Evolutionary conservation across 2,888 invertebrate species (phyloP).

Genomic region (Amphipoea oculea): DNA sequence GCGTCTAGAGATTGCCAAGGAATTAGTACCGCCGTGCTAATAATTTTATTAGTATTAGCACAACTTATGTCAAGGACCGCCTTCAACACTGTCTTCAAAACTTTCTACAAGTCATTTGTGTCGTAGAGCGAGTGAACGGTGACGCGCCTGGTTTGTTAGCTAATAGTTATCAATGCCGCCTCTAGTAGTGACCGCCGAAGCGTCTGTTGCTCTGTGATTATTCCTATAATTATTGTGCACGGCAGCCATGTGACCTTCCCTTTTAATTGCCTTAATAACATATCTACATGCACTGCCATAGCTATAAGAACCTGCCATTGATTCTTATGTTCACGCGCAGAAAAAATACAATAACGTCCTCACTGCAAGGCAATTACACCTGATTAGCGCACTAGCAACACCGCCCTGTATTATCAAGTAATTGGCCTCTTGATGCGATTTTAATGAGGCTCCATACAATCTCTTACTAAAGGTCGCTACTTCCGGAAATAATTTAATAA

Average conservation of each 20-base stretch:
- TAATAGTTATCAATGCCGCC: too few species aligned
- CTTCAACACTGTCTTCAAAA: background rate
- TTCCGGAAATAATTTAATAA: constrained; percentile 17
- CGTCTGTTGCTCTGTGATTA: background rate
- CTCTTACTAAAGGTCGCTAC: constrained; percentile 38
- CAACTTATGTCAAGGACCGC: background rate
- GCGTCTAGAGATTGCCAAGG: too few species aligned
- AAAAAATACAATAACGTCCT: constrained; percentile 15
- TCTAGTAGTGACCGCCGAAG: too few species aligned
- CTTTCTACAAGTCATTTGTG: too few species aligned
- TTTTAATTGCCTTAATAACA: constrained; percentile 36
- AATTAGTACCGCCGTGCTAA: too few species aligned
- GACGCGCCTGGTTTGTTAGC: background rate
- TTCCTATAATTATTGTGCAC: background rate
- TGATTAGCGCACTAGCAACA: constrained; percentile 12
- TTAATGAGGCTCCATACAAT: constrained; percentile 40
- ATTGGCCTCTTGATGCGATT: constrained; percentile 47
- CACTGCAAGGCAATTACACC: constrained; percentile 19
- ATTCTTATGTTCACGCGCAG: constrained; percentile 17
- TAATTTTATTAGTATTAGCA: too few species aligned
- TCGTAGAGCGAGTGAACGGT: background rate
- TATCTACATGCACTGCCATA: background rate
- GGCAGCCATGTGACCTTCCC: background rate
- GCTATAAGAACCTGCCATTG: constrained; percentile 25
- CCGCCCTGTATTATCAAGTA: constrained; percentile 8